These are phyloP conservation scores for Cheilosia pagana DNA, from an alignment of 2,888 invertebrate species.

Conservation along the genomic window DNA sequence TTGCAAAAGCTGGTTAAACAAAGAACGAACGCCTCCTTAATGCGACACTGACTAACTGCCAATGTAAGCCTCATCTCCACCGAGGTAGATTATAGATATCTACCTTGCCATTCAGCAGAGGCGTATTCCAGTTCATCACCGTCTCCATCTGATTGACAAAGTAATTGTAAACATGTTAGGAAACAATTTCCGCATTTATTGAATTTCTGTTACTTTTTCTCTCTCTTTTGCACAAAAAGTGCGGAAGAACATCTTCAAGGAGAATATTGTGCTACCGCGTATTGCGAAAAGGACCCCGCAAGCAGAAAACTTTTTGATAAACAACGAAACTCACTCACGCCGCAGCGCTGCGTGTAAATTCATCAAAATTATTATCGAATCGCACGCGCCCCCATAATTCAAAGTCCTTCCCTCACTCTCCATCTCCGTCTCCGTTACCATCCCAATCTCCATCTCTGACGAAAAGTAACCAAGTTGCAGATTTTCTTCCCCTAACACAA, in stretches of 20 bases:
- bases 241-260: neutral
- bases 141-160: slow-evolving; percentile 1
- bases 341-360: slow-evolving; percentile 68
- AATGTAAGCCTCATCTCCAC: neutral
- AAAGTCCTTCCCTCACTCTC: slow-evolving; percentile 11
- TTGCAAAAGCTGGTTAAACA: too few relatives aligned
- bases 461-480: slow-evolving; percentile 64
- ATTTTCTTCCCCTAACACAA: slow-evolving; percentile 64
- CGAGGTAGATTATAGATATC: neutral
- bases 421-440: too few relatives aligned
- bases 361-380: slow-evolving; percentile 72
- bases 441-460: neutral
- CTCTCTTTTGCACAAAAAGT: neutral
- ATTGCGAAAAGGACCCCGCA: slow-evolving; percentile 13
- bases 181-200: slow-evolving; percentile 52
- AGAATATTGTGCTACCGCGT: neutral
- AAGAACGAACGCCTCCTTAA: neutral
- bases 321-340: slow-evolving; percentile 64
- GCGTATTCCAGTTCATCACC: slow-evolving; percentile 20
- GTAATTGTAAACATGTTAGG: slow-evolving; percentile 55
- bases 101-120: neutral
- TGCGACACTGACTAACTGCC: neutral
- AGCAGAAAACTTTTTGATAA: slow-evolving; percentile 54
- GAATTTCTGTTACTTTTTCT: slow-evolving; percentile 15
- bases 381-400: slow-evolving; percentile 62